Percentiles rank a stretch among this genome's conserved stretches.
These are phyloP conservation scores for Onchidella celtica DNA, from an alignment of 2,888 invertebrate genomes.

Conservation along the genomic window DNA sequence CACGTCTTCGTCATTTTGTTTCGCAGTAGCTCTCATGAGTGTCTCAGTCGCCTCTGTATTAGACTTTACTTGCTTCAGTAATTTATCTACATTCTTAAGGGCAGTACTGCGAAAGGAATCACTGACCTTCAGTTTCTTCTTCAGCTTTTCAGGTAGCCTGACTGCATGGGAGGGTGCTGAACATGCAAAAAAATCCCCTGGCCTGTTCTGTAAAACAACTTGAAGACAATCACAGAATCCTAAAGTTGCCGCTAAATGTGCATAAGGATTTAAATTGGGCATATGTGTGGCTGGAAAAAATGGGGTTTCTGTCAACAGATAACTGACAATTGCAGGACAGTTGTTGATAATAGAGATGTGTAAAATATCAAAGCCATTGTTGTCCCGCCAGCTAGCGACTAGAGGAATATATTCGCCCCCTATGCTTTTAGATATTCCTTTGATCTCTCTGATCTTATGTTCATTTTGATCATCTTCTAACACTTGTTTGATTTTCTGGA, in stretches of 20 bases:
- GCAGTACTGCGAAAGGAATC: neutral
- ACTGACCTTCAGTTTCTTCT: neutral
- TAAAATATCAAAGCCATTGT: constrained; percentile 25
- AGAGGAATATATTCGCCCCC: neutral
- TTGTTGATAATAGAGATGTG: constrained; percentile 42
- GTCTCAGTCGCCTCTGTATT: constrained; percentile 16
- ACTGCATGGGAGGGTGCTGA: constrained; percentile 9
- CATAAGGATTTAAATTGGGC: constrained; percentile 37
- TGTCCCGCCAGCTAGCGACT: constrained; percentile 23
- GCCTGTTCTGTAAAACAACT: constrained; percentile 25
- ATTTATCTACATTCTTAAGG: constrained; percentile 18
- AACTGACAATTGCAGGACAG: constrained; percentile 26
- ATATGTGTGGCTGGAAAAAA: constrained; percentile 15
- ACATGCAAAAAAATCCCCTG: constrained; percentile 20
- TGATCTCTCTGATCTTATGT: neutral
- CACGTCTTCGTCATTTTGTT: neutral
- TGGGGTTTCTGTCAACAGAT: neutral
- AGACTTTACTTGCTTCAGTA: constrained; percentile 21
- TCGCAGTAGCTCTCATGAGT: neutral
- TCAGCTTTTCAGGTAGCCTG: neutral
- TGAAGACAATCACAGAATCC: constrained; percentile 31
- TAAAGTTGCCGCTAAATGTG: constrained; percentile 40
- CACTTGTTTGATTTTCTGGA: neutral
- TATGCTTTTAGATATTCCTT: constrained; percentile 13
- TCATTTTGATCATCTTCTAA: neutral